Conservation (phyloP, 2,797 vertebrate genomes). For the Ammospiza maritima region DNA sequence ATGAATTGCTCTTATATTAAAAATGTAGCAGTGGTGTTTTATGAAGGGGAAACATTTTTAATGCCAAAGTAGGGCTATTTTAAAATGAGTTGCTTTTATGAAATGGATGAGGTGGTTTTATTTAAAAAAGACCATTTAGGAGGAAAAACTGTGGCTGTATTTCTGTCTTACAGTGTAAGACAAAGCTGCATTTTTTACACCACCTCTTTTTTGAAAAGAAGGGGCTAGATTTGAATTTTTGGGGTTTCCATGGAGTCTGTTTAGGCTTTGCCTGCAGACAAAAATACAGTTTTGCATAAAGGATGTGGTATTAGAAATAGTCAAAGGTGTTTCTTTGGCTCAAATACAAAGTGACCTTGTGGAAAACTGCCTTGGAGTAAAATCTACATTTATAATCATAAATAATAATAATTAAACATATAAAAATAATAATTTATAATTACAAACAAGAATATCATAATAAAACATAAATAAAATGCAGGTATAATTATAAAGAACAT, state of each 20-base stretch:
- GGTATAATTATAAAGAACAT: not conserved
- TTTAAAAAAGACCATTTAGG: constrained; percentile 18
- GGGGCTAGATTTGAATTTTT: not conserved
- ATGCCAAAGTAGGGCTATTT: constrained; percentile 40
- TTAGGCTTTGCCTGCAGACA: not conserved
- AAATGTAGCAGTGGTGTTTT: constrained; percentile 31
- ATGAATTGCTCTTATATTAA: constrained; percentile 25
- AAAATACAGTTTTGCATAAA: not conserved
- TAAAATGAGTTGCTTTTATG: constrained; percentile 29
- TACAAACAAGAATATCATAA: not conserved
- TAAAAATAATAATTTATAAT: not conserved
- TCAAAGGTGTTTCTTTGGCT: not conserved
- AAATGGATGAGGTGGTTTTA: constrained; percentile 30
- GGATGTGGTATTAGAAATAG: not conserved
- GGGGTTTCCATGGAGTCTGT: not conserved
- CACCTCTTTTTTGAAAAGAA: not conserved
- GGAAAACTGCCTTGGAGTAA: not conserved
- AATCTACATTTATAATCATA: not conserved
- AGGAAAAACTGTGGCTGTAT: not conserved
- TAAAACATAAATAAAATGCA: not conserved
- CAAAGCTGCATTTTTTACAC: not conserved
- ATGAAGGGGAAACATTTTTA: constrained; percentile 46
- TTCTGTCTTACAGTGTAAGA: not conserved
- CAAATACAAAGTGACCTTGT: not conserved
- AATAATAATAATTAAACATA: not conserved